phyloP scores from a whole-genome alignment of 2,888 invertebrate genomes.

The Litoditis marina region DNA sequence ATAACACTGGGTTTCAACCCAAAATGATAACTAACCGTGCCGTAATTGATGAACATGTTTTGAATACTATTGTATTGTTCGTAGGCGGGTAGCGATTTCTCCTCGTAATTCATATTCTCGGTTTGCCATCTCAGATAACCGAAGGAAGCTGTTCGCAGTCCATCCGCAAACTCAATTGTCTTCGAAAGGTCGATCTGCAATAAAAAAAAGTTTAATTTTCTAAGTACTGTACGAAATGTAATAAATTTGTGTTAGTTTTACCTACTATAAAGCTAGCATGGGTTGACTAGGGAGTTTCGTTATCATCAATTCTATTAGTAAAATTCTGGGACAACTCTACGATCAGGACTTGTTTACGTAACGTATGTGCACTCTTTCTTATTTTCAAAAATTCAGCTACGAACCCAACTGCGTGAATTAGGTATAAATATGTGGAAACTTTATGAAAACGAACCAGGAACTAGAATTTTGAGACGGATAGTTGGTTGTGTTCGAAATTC shows the following conservation, averaged over 20 bases:
- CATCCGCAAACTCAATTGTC: constrained; percentile 37
- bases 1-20: background rate
- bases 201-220: background rate
- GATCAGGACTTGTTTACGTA: too few relatives aligned
- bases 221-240: background rate
- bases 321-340: too few relatives aligned
- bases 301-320: too few relatives aligned
- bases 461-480: too few relatives aligned
- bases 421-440: too few relatives aligned
- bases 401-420: too few relatives aligned
- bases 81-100: constrained; percentile 29
- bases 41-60: constrained; percentile 27
- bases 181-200: constrained; percentile 14
- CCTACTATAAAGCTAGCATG: too few relatives aligned
- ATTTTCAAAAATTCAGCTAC: too few relatives aligned
- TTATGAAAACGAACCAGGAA: too few relatives aligned
- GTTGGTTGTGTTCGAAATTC: too few relatives aligned
- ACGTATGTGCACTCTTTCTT: too few relatives aligned
- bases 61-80: constrained; percentile 26
- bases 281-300: too few relatives aligned
- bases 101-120: constrained; percentile 17
- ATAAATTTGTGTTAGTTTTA: background rate
- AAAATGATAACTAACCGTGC: constrained; percentile 19
- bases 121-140: constrained; percentile 40
- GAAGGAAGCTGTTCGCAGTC: constrained; percentile 27